Percentiles rank a stretch among this genome's conserved stretches.
Conservation (phyloP, 2,797 vertebrate genomes). For the Peromyscus melanophrys region DNA sequence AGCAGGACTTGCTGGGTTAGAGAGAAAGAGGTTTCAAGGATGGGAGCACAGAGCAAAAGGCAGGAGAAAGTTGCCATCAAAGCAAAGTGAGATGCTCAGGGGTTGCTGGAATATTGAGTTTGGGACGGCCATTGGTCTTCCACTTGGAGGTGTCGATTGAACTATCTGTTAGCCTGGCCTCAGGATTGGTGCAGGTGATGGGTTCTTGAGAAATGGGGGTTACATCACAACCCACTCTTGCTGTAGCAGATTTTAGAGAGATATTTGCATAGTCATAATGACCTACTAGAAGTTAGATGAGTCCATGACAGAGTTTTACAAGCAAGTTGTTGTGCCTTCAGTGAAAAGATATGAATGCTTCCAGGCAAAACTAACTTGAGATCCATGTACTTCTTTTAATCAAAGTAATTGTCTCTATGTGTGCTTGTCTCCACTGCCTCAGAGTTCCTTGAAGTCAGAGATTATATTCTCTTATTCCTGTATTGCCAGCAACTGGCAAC, state of each 20-base stretch:
- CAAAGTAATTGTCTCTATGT: not conserved
- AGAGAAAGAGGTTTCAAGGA: not conserved
- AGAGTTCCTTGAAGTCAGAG: not conserved
- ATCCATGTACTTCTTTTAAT: conserved; percentile 23
- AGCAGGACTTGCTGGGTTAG: not conserved
- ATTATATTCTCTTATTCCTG: not conserved
- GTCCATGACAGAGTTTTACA: not conserved
- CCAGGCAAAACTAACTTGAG: conserved; percentile 16
- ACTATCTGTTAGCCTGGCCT: not conserved
- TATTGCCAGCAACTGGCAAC: conserved; percentile 26
- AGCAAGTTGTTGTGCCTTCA: not conserved
- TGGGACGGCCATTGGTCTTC: not conserved
- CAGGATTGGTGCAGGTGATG: not conserved
- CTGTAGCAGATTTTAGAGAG: not conserved
- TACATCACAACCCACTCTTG: not conserved
- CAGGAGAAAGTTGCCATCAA: not conserved
- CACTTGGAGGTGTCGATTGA: not conserved
- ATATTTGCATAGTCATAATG: not conserved
- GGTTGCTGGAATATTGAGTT: not conserved
- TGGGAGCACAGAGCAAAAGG: not conserved
- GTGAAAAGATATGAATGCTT: conserved; percentile 11
- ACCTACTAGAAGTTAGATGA: not conserved
- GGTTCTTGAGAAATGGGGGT: not conserved
- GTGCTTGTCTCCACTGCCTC: not conserved
- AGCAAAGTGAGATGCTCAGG: not conserved